These are phyloP conservation scores for Caenorhabditis sp. DNA, from an alignment of 2,888 invertebrate genomes.

Conservation along the genomic window DNA sequence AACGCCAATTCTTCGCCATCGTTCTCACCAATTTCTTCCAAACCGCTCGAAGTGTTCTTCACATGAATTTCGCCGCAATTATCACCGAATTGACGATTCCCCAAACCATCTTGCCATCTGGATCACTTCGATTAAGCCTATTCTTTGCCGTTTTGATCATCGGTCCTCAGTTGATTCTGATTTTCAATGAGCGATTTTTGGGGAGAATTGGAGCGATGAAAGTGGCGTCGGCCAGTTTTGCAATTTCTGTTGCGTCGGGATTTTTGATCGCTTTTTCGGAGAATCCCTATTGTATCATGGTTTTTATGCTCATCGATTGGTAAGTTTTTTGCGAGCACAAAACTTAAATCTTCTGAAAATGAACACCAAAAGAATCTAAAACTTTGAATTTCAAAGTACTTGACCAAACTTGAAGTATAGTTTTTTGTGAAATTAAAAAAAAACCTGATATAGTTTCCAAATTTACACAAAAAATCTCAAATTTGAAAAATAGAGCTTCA, in stretches of 20 bases:
- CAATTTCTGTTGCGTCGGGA: slow-evolving; percentile 56
- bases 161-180: slow-evolving; percentile 64
- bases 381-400: too few species aligned
- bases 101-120: slow-evolving; percentile 60
- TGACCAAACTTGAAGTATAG: too few species aligned
- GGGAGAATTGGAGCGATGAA: slow-evolving; percentile 53
- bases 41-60: slow-evolving; percentile 60
- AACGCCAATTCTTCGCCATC: slow-evolving; percentile 62
- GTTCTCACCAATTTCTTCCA: slow-evolving; percentile 67
- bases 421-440: too few species aligned
- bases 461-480: too few species aligned
- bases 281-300: slow-evolving; percentile 58
- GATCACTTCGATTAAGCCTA: slow-evolving; percentile 57
- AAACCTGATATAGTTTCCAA: too few species aligned
- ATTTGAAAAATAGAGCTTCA: too few species aligned
- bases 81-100: slow-evolving; percentile 68
- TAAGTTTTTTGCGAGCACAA: slow-evolving; percentile 15
- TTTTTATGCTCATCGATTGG: slow-evolving; percentile 70
- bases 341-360: too few species aligned
- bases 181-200: slow-evolving; percentile 56
- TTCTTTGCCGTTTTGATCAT: slow-evolving; percentile 68
- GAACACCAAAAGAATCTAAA: too few species aligned
- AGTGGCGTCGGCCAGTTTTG: slow-evolving; percentile 51
- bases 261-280: slow-evolving; percentile 50
- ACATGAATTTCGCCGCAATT: slow-evolving; percentile 71